phyloP scores from a whole-genome alignment of 2,888 invertebrate species.

The Troglohyphantes excavatus region DNA sequence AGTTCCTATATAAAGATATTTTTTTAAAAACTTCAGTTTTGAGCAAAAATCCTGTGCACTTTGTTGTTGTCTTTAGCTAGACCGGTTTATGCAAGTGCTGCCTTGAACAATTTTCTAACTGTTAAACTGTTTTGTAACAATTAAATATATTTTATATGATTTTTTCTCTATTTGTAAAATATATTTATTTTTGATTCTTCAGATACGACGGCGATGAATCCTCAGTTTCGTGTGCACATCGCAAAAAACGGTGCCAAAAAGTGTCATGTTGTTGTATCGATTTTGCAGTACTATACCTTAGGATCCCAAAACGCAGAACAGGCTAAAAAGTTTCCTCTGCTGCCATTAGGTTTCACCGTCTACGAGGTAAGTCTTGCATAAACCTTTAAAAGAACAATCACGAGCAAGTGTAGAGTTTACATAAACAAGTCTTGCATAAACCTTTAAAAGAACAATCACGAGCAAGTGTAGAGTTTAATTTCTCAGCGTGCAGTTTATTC shows the following conservation, averaged over 20 bases:
- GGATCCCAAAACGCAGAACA: constrained; percentile 66
- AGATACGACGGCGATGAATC: constrained; percentile 88
- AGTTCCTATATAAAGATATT: too few species aligned
- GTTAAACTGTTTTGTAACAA: neutral
- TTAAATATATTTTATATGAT: too few species aligned
- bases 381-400: too few species aligned
- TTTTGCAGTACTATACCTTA: constrained; percentile 87
- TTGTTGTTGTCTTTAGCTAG: too few species aligned
- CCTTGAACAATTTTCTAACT: neutral
- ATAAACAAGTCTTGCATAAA: constrained; percentile 19
- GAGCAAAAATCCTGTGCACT: too few species aligned
- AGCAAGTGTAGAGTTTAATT: too few species aligned
- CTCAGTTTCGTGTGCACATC: constrained; percentile 88
- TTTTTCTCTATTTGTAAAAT: neutral
- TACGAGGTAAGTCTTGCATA: constrained; percentile 85
- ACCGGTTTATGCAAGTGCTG: too few species aligned
- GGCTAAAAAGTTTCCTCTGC: constrained; percentile 84
- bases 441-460: too few species aligned
- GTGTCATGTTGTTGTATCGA: constrained; percentile 89
- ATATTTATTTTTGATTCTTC: constrained; percentile 75
- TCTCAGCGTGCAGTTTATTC: too few species aligned
- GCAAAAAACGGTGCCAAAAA: constrained; percentile 86
- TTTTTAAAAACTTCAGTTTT: too few species aligned
- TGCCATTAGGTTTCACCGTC: constrained; percentile 88
- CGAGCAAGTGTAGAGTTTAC: too few species aligned